Base-by-base conservation (phyloP, 2,888 invertebrate species). In the Drosophila buzzatii region DNA sequence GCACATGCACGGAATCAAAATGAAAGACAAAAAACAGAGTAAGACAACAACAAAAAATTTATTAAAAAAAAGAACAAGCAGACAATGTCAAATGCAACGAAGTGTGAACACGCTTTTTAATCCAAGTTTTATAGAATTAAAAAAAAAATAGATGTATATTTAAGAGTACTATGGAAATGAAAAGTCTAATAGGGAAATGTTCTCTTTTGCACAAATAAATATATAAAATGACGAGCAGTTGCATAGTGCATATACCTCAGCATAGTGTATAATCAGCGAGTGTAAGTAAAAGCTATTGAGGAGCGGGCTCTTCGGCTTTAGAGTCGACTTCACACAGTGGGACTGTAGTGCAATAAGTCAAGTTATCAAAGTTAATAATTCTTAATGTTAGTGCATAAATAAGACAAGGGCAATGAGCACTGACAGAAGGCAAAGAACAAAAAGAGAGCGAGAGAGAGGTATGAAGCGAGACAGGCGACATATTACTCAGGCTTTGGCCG, bases 341-440 rank as follows among this genome's bases (percentile, higher is more conserved):
- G 31, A 31, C 71, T 53, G 70, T 81, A 79, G 85, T 85, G 85
- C 82, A 81, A 89, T 86, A 87, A 87, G 81, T 81, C 81, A 81
- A 81, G 79, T 87, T 87, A 87, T 87, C 86, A 87, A 85, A 87
- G 89, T 87, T 89, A 87, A 87, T 87, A 87, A 87, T 87, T 89
- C 86, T 77, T 89, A 89, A 89, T 89, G 86, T 89, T 85, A 81
- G 86, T 87, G 89, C 87, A 87, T 89, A 89, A 85, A 89, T 78
- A 87, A 89, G 81, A 73, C 52, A 55, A 53, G 70, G 74, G 81
- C 75, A 76, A 73, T 76, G 65, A 63, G 70, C 35, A 41, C 39
- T 61, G 70, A 60, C 63, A 57, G 41, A 27, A 27, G 27, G 27
- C 27, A 27, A 27, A 27, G 27, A 1, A n/a, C n/a, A n/a, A 27